Evolutionary conservation across 2,888 invertebrate species (phyloP).

Genomic region (Acanthococcus lagerstroemiae): DNA sequence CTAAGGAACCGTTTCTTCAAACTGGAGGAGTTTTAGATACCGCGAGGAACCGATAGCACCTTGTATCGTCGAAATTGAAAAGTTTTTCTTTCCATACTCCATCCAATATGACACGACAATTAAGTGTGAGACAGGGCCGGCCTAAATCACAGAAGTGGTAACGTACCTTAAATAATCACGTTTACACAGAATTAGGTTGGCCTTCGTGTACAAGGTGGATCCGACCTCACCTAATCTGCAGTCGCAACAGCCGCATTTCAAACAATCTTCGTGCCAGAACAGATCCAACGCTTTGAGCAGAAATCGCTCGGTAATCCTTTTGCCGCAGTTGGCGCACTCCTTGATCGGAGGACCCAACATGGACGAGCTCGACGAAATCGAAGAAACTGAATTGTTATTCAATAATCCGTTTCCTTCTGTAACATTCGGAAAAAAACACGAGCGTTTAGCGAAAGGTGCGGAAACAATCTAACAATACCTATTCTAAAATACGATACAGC

Average conservation of each 20-base stretch:
- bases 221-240: conserved; percentile 94
- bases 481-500: no score
- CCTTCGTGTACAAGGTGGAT: conserved; percentile 87
- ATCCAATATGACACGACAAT: no score
- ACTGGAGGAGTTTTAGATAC: no score
- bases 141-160: no score
- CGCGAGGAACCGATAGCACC: no score
- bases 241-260: conserved; percentile 95
- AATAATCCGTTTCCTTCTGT: conserved; percentile 22
- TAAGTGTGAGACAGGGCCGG: no score
- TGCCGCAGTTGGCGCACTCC: conserved; percentile 76
- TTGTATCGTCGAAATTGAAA: no score
- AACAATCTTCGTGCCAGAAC: conserved; percentile 96
- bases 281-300: conserved; percentile 85
- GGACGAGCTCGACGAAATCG: conserved; percentile 35
- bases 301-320: conserved; percentile 70
- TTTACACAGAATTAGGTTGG: conserved; percentile 89
- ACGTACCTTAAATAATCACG: conserved; percentile 83
- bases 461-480: no score
- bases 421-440: background rate
- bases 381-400: conserved; percentile 5
- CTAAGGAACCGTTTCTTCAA: no score
- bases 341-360: conserved; percentile 39
- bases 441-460: no score
- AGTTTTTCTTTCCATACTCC: no score